Conservation (phyloP, 1,140 invertebrate species). For the Drosophila novamexicana region DNA sequence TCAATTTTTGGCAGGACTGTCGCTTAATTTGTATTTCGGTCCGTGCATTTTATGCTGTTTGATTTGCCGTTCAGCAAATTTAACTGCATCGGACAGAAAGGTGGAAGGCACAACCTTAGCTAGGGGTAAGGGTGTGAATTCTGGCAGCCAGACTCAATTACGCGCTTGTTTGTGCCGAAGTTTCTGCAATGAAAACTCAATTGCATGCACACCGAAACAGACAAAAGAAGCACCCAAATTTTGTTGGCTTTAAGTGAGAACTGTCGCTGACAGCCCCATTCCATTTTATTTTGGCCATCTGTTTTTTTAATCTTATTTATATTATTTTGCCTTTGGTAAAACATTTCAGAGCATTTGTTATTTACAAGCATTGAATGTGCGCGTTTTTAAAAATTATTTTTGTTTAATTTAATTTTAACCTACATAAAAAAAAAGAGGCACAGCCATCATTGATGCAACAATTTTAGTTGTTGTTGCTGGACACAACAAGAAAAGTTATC, state of each 20-base stretch:
- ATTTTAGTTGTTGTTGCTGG: too few relatives aligned
- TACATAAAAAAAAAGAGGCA: too few relatives aligned
- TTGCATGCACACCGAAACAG: conserved; percentile 39
- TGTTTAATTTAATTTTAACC: too few relatives aligned
- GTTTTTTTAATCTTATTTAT: not conserved
- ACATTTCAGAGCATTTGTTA: conserved; percentile 25
- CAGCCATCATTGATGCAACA: too few relatives aligned
- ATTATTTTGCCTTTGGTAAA: not conserved
- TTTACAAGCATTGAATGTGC: conserved; percentile 26
- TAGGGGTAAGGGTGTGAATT: not conserved
- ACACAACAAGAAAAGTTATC: too few relatives aligned
- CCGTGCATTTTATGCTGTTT: conserved; percentile 62
- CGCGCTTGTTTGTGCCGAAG: conserved; percentile 64
- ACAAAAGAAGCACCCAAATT: not conserved
- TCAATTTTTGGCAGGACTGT: conserved; percentile 46
- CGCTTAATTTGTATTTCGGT: conserved; percentile 67
- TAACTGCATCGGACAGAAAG: conserved; percentile 7
- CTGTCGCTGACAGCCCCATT: conserved; percentile 42
- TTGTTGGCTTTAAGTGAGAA: conserved; percentile 28
- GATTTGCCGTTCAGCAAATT: conserved; percentile 24
- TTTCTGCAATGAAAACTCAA: conserved; percentile 70
- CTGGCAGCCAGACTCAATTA: conserved; percentile 64
- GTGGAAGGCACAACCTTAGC: not conserved
- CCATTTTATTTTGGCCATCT: conserved; percentile 13
- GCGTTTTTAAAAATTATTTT: conserved; percentile 40